Conservation (phyloP, 2,113 vertebrate genomes). For the Myiagra hebetior region DNA sequence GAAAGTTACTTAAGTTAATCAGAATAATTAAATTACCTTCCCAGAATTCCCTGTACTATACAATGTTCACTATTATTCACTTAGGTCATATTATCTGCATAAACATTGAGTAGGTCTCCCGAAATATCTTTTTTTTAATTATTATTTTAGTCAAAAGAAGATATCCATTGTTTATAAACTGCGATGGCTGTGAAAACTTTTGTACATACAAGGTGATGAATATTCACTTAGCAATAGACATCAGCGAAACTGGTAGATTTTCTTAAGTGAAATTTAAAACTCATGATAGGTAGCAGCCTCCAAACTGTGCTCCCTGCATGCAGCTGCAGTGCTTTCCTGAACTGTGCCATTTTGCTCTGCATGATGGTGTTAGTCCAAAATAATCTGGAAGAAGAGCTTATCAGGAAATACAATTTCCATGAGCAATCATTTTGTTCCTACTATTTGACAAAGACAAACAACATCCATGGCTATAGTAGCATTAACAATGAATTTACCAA, state of each 20-base stretch:
- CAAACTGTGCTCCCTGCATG: accelerated
- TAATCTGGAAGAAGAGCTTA: neutral
- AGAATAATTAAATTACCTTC: neutral
- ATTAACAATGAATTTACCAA: neutral
- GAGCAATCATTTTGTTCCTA: neutral
- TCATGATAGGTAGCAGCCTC: neutral
- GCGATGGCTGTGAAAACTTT: neutral
- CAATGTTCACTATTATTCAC: neutral
- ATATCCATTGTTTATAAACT: neutral
- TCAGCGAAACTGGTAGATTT: neutral
- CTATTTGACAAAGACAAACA: neutral
- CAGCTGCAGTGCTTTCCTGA: neutral
- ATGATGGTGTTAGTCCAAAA: neutral
- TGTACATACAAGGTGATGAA: neutral
- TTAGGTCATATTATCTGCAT: neutral
- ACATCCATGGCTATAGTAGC: neutral
- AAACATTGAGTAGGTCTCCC: neutral
- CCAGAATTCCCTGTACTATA: neutral
- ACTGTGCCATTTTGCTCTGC: neutral
- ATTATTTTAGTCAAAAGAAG: neutral
- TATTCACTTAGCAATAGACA: neutral
- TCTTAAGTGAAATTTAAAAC: neutral
- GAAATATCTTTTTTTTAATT: neutral
- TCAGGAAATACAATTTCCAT: neutral
- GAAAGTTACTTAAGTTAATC: neutral